Percentiles rank a stretch among this genome's conserved stretches.
phyloP scores from a whole-genome alignment of 2,797 vertebrate genomes.

The Hypotaenidia okinawae region DNA sequence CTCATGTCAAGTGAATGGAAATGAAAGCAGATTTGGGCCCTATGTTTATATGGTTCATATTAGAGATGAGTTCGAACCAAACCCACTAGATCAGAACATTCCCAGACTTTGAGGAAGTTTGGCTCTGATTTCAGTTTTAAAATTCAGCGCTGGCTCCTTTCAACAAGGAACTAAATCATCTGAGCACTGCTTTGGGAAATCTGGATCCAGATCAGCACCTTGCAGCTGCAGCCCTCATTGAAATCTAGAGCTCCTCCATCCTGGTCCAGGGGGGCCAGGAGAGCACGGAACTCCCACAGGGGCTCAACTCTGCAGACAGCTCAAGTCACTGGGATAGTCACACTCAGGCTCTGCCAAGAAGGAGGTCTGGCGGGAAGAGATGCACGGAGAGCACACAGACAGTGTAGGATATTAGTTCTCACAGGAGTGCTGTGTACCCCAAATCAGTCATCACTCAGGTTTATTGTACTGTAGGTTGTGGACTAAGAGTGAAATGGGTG shows the following conservation, averaged over 20 bases:
- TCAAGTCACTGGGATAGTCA: not conserved
- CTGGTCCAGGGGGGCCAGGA: not conserved
- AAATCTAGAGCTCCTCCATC: not conserved
- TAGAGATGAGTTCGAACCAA: slow-evolving; percentile 44
- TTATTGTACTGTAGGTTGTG: slow-evolving; percentile 8
- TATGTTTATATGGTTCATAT: slow-evolving; percentile 50
- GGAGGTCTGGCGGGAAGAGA: not conserved
- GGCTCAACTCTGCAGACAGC: fast-evolving
- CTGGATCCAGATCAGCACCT: slow-evolving; percentile 55
- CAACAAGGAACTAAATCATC: slow-evolving; percentile 61
- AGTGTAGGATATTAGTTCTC: not conserved
- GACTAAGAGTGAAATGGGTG: not conserved
- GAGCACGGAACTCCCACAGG: not conserved
- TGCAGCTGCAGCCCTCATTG: slow-evolving; percentile 24
- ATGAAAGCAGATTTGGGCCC: slow-evolving; percentile 39
- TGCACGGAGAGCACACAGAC: not conserved
- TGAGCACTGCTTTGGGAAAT: slow-evolving; percentile 52
- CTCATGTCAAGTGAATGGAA: slow-evolving; percentile 33
- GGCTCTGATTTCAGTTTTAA: slow-evolving; percentile 62
- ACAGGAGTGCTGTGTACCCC: not conserved
- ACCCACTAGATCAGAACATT: slow-evolving; percentile 69
- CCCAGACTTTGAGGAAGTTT: slow-evolving; percentile 72
- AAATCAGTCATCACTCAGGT: not conserved
- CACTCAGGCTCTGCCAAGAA: not conserved
- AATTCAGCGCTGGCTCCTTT: slow-evolving; percentile 55